A percentile compares a stretch with the other conserved stretches of the same genome.
Conservation (phyloP, 2,113 vertebrate species). For the Corythornis cristatus region DNA sequence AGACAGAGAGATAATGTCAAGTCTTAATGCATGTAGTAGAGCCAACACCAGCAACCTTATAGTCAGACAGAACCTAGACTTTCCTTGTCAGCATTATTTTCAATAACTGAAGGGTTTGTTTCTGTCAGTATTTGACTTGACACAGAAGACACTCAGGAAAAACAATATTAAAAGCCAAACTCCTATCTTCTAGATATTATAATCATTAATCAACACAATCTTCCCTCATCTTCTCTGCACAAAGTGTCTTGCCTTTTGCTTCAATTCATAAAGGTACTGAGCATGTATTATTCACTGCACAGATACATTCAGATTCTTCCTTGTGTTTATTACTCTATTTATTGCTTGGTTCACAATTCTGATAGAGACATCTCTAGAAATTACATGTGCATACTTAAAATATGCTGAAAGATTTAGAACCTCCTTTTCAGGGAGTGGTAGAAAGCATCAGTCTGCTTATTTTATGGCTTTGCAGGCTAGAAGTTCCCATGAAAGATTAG, state of each 20-base stretch:
- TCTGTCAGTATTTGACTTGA: not conserved
- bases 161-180: not conserved
- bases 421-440: not conserved
- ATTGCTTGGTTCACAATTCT: not conserved
- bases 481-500: slow-evolving; percentile 37
- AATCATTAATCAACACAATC: not conserved
- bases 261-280: not conserved
- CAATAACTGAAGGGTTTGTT: not conserved
- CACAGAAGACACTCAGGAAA: not conserved
- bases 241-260: not conserved
- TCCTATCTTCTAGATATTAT: not conserved
- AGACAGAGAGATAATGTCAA: not conserved
- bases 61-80: not conserved
- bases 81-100: not conserved
- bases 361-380: not conserved
- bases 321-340: not conserved
- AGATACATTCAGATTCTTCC: not conserved
- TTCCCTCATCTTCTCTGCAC: not conserved
- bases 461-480: not conserved
- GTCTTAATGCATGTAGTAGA: not conserved
- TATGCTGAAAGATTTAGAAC: not conserved
- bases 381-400: not conserved
- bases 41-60: not conserved
- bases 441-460: not conserved
- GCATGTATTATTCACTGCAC: not conserved